These are phyloP conservation scores for Apostichopus californicus DNA, from an alignment of 35 echinoderm and acorn worm species.

Conservation along the genomic window DNA sequence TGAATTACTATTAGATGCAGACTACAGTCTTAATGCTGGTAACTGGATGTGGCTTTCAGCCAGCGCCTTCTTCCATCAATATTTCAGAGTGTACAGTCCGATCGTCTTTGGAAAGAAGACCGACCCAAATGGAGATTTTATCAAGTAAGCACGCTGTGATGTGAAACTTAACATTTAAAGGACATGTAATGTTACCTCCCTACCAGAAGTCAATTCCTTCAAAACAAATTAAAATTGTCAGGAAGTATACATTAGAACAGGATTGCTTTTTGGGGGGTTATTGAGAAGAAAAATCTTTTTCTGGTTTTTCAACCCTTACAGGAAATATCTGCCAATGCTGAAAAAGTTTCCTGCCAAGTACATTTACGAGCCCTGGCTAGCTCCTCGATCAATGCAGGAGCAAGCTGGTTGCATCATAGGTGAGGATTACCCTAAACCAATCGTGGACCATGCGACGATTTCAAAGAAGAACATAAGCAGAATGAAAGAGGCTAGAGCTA, in stretches of 20 bases:
- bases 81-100: constrained; percentile 90
- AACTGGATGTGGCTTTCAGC: constrained; percentile 98
- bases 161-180: not conserved
- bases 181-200: too few relatives aligned
- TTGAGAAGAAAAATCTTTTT: not conserved
- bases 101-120: constrained; percentile 84
- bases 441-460: constrained; percentile 60
- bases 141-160: constrained; percentile 63
- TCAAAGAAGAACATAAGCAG: constrained; percentile 68
- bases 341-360: constrained; percentile 67
- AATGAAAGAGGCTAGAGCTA: constrained; percentile 75
- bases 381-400: constrained; percentile 72
- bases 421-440: constrained; percentile 69
- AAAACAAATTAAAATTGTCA: too few relatives aligned
- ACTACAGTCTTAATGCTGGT: constrained; percentile 86
- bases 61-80: constrained; percentile 94
- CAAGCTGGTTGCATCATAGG: constrained; percentile 77
- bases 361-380: constrained; percentile 86
- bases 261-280: too few relatives aligned
- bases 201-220: too few relatives aligned
- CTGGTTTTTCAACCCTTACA: not conserved
- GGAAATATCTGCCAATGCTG: constrained; percentile 81
- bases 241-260: too few relatives aligned
- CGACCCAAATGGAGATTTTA: constrained; percentile 75
- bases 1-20: constrained; percentile 75